Conservation (phyloP, 53 echinoderm and acorn worm genomes). For the Paelopatides confundens region DNA sequence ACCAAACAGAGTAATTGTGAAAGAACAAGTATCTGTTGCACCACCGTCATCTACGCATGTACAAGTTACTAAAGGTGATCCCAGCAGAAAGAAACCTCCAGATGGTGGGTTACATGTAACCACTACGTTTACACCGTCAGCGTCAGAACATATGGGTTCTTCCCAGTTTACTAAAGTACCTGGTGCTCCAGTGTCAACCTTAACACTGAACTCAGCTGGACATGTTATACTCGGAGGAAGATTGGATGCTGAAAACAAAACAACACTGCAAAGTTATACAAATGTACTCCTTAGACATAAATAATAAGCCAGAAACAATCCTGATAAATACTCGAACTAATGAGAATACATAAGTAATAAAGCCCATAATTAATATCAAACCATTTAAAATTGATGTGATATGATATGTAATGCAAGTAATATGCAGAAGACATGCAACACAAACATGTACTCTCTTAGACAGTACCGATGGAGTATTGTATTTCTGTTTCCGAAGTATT, state of each 20-base stretch:
- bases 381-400: too few relatives aligned
- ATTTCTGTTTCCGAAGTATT: too few relatives aligned
- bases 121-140: not conserved
- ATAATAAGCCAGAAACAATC: too few relatives aligned
- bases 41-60: constrained; percentile 55
- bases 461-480: too few relatives aligned
- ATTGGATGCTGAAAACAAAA: not conserved
- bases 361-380: too few relatives aligned
- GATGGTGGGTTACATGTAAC: not conserved
- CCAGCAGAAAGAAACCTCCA: not conserved
- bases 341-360: too few relatives aligned
- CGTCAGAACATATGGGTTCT: not conserved
- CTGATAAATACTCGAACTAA: too few relatives aligned
- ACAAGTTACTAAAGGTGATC: not conserved
- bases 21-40: constrained; percentile 47
- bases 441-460: too few relatives aligned
- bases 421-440: too few relatives aligned
- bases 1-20: constrained; percentile 55
- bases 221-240: not conserved
- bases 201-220: not conserved
- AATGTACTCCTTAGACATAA: too few relatives aligned
- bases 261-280: too few relatives aligned
- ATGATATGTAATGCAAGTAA: too few relatives aligned
- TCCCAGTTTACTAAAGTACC: not conserved
- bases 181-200: not conserved